Evolutionary conservation across 2,113 vertebrate genomes (phyloP).

Genomic region (Campylomormyrus numenius): DNA sequence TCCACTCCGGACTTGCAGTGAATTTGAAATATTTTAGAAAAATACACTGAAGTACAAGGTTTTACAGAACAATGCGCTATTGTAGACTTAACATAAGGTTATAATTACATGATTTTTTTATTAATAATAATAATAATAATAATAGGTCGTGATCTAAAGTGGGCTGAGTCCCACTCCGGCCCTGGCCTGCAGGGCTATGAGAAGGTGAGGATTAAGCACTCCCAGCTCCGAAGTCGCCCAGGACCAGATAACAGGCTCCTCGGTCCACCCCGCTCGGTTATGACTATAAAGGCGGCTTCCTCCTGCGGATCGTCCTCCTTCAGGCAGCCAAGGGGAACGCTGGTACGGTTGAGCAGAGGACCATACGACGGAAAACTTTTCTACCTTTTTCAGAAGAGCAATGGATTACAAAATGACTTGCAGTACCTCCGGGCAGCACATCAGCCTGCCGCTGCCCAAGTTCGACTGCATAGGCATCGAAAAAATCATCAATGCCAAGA

Average conservation of each 20-base stretch:
- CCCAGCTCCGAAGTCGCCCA: neutral
- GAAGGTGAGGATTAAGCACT: neutral
- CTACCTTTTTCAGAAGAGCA: neutral
- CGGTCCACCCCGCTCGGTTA: neutral
- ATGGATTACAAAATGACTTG: slow-evolving; percentile 45
- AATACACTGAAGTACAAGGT: too few relatives aligned
- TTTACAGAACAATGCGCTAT: too few relatives aligned
- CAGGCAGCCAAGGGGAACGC: slow-evolving; percentile 30
- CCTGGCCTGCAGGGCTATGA: neutral
- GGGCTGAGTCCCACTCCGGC: too few relatives aligned
- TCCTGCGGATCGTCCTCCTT: slow-evolving; percentile 31
- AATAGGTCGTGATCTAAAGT: too few relatives aligned
- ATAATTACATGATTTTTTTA: too few relatives aligned
- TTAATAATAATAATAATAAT: too few relatives aligned
- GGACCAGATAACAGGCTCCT: neutral
- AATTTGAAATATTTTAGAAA: too few relatives aligned
- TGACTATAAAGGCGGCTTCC: slow-evolving; percentile 60
- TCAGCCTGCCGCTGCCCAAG: slow-evolving; percentile 63
- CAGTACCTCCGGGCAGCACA: slow-evolving; percentile 59
- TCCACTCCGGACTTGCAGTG: too few relatives aligned
- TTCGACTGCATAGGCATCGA: slow-evolving; percentile 69
- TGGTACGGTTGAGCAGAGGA: slow-evolving; percentile 1
- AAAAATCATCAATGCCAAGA: slow-evolving; percentile 72
- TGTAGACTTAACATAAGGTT: too few relatives aligned
- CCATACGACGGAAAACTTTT: neutral